Percentiles rank a stretch among this genome's conserved stretches.
These are phyloP conservation scores for Stercorarius parasiticus DNA, from an alignment of 2,113 vertebrate genomes.

Conservation along the genomic window DNA sequence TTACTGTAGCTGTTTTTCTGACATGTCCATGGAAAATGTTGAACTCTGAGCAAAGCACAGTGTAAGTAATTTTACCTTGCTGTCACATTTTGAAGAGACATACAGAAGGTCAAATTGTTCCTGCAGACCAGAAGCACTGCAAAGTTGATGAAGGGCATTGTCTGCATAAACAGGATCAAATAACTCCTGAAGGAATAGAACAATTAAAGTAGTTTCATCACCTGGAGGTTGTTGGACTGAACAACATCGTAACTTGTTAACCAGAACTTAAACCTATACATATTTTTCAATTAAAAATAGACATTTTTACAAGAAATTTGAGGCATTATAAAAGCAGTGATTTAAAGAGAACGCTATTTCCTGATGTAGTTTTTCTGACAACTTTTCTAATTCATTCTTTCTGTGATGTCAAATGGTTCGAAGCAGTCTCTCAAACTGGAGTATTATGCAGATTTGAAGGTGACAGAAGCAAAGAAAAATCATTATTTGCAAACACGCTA, in stretches of 20 bases:
- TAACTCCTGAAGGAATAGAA: neutral
- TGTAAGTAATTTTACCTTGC: constrained; percentile 10
- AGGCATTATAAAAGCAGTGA: neutral
- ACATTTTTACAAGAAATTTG: neutral
- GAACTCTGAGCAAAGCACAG: neutral
- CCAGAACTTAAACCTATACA: neutral
- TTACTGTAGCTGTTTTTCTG: neutral
- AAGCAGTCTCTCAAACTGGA: neutral
- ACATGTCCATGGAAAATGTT: neutral
- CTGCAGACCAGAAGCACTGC: neutral
- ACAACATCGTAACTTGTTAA: neutral
- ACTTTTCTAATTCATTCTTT: neutral
- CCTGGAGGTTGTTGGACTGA: neutral
- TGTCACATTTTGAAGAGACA: constrained; percentile 7
- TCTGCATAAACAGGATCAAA: neutral
- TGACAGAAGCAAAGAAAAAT: neutral
- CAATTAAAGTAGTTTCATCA: neutral
- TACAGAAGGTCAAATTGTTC: neutral
- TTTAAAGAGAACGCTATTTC: neutral
- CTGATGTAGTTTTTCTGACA: neutral
- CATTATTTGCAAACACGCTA: neutral
- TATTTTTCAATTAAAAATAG: neutral
- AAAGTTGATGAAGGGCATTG: neutral
- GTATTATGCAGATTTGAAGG: neutral
- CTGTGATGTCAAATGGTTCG: neutral